Base-by-base conservation (phyloP, 2,888 invertebrate species). In the Orthosia incerta region DNA sequence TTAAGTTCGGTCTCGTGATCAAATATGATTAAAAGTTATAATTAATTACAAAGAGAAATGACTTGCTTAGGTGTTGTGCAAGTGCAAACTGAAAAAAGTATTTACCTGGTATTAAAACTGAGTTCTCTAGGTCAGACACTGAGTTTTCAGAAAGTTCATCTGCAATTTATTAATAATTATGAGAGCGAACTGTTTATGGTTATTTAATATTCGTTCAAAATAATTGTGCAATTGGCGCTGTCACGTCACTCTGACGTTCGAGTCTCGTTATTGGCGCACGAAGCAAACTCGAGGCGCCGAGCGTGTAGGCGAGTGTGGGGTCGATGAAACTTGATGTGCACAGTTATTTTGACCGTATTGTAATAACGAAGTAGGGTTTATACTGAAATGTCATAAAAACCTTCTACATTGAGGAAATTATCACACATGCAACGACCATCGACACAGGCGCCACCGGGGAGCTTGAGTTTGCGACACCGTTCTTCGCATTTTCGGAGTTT, bases 371-470 rank as follows among this genome's bases (percentile, higher is more conserved):
- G 50, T 2, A 50, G 18, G 18, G 4, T 15, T 50, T 7, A 18
- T 16, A 50, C 50, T 7, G 18, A 16, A 50, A 50, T 50, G 16
- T 7, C 2, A 18, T n/a, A 51, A 51, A 3, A n/a, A 55, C 23
- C 53, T 55, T 23, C 15, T 55, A 13, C 53, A 51, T 20, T 13
- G 23, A 55, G n/a, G 18, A 51, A 7, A 39, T 39, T 39, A 9
- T 39, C 39, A 39, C 39, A 39, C 39, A 39, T 39, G 39, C 39
- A 39, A 39, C 39, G 39, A 9, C 73, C 71, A 18, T 80, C 71
- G 15, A 71, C 67, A 16, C 82, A 80, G n/a, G 16, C 45, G 39
- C 84, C 82, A 18, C 72, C 48, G 12, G 57, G 12, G 31, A 48
- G 20, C 12, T 63, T 48, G 39, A 63, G 55, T 48, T 12, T 61